Base-by-base conservation (phyloP, 2,113 vertebrate species). In the Fulmarus glacialis region DNA sequence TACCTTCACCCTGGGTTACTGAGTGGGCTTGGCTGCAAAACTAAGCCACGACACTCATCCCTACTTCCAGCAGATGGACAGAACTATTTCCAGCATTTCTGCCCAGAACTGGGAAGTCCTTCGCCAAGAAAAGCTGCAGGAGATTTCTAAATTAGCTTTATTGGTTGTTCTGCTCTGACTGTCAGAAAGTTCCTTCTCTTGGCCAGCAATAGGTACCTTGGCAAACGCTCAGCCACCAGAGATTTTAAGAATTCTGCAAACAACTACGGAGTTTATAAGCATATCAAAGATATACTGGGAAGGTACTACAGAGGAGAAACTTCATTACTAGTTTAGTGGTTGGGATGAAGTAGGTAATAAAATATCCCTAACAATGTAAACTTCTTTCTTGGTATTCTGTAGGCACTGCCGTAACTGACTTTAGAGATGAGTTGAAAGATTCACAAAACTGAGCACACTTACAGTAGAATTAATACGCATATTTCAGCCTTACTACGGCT, bases 391-490 rank as follows among this genome's bases (percentile, higher is more conserved):
- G 36, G 36, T 87, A 79, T 89, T 93, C 72, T 40, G 32, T 58
- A 78, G 72, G 64, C 56, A 29, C 34, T 59, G 59, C 19, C 4
- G 0, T 66, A 83, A 81, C 50, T 32, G 52, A 67, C 60, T 91
- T 92, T 12, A 79, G 32, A 84, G 77, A 82, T 68, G 85, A 79
- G 52, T 34, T 79, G 82, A 67, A 87, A 90, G 75, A 88, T 26
- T 74, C 77, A 52, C 60, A 60, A 79, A 91, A 75, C 56, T 70
- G 73, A 95, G 64, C 42, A 82, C 34, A n/a, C 29, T 63, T 78
- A 66, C 42, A 67, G 81, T 59, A 89, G 91, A 84, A 96, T 86
- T 80, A 89, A 93, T 94, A 64, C 42, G 9, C n/a, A 20, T 27
- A 84, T 96, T 79, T 89, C 78, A 84, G 48, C 38, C 62, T 77